Evolutionary conservation across 2,113 vertebrate species (phyloP).

Genomic region (Psettodes erumei): DNA sequence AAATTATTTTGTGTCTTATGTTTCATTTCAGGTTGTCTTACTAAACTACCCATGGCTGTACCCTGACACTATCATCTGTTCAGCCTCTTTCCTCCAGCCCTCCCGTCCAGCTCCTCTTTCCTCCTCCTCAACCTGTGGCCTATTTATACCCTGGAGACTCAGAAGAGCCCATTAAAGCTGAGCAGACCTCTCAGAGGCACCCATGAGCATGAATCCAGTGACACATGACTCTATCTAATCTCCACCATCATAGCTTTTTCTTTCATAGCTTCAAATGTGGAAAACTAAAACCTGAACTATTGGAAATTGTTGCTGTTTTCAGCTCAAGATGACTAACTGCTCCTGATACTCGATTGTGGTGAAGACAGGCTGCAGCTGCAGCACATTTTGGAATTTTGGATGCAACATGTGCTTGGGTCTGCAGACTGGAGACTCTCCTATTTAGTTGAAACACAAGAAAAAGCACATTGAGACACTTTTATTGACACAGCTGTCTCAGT

Average conservation of each 20-base stretch:
- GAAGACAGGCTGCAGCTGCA: neutral
- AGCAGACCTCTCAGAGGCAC: slow-evolving; percentile 49
- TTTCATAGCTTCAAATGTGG: neutral
- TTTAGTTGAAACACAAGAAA: slow-evolving; percentile 10
- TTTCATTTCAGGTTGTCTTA: slow-evolving; percentile 46
- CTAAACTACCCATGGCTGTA: slow-evolving; percentile 26
- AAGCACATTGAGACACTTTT: neutral
- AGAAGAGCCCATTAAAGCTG: slow-evolving; percentile 64
- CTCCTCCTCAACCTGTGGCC: slow-evolving; percentile 65
- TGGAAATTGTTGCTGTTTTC: neutral
- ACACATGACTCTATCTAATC: neutral
- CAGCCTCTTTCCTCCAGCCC: slow-evolving; percentile 38
- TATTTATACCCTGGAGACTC: slow-evolving; percentile 76
- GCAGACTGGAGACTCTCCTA: neutral
- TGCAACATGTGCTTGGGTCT: slow-evolving; percentile 15
- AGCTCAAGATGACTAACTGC: neutral
- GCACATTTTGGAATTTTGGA: slow-evolving; percentile 19
- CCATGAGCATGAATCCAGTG: slow-evolving; percentile 32
- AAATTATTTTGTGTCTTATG: slow-evolving; percentile 33
- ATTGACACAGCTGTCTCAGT: neutral
- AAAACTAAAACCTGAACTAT: neutral
- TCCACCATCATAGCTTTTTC: neutral
- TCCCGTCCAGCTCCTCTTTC: slow-evolving; percentile 28
- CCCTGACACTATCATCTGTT: slow-evolving; percentile 71
- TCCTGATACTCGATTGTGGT: neutral